These are phyloP conservation scores for Scrobipalpa costella DNA, from an alignment of 2,888 invertebrate species.

Conservation along the genomic window DNA sequence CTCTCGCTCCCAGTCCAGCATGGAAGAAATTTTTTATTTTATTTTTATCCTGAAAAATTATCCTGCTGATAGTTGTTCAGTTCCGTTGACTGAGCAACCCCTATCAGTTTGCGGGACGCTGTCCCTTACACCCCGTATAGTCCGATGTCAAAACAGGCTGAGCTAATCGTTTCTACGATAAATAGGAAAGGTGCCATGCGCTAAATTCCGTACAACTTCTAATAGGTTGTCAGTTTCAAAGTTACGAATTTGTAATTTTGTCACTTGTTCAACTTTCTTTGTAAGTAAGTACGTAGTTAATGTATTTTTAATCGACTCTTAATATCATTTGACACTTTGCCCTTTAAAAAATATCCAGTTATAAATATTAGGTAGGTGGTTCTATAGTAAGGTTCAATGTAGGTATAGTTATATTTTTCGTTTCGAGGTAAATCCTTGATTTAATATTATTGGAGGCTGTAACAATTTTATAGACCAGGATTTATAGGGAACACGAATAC, in stretches of 20 bases:
- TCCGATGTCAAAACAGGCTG: too few relatives aligned
- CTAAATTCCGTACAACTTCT: too few relatives aligned
- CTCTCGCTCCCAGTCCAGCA: too few relatives aligned
- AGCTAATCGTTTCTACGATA: too few relatives aligned
- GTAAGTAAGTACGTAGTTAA: slow-evolving; percentile 1
- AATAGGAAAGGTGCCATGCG: too few relatives aligned
- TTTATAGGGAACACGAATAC: slow-evolving; percentile 16
- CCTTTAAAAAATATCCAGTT: neutral
- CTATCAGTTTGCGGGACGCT: too few relatives aligned
- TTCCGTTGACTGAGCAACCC: too few relatives aligned
- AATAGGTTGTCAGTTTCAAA: neutral
- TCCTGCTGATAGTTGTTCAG: too few relatives aligned
- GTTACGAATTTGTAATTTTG: neutral
- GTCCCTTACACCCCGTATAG: too few relatives aligned
- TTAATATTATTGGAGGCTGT: slow-evolving; percentile 12
- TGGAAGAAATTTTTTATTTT: too few relatives aligned
- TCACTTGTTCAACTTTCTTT: slow-evolving; percentile 1
- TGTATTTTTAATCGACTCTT: slow-evolving; percentile 7
- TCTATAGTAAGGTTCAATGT: neutral
- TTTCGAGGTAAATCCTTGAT: neutral
- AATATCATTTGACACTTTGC: neutral
- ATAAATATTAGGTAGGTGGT: neutral
- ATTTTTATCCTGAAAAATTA: too few relatives aligned
- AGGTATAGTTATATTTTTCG: too few relatives aligned
- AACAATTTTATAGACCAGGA: slow-evolving; percentile 16